Evolutionary conservation across 2,888 invertebrate genomes (phyloP), one percentile per base, ranked within the genome.

Genomic region (Drosophila yooni): DNA sequence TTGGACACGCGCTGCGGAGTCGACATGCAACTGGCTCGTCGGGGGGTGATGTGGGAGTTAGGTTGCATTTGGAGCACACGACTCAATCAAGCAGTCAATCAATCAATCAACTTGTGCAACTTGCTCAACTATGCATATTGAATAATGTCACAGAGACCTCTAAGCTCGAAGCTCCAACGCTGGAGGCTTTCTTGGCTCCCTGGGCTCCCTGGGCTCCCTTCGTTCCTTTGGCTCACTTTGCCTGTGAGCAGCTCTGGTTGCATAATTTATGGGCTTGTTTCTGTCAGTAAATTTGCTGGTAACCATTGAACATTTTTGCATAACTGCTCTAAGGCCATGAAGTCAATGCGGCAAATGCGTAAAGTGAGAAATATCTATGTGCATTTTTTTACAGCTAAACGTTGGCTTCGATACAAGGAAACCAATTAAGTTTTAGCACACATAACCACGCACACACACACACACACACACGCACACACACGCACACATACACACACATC

Each of bases 71-170:
- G 15, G 21, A 51, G 54, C 51, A 52, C 61, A 76, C 57, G 54
- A 34, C 69, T 84, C 85, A 82, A 82, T 85, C 85, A 74, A 57
- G 65, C 70, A 88, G 79, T 86, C 83, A 83, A 81, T 85, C 85
- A 88, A 86, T 89, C 89, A 83, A 77, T 66, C 70, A 81, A 84
- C 86, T 81, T 83, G 83, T 74, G 74, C 74, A 88, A 88, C 82
- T 81, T 73, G 70, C 79, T 76, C 72, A 77, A 69, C 82, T 76
- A 81, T 88, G 89, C 85, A 89, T 77, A 89, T 83, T 76, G 80
- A 84, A 77, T 77, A 64, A 75, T 80, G 89, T 89, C 89, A 79
- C 73, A 76, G 57, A 33, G 36, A 18, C 53, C 48, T 34, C 50
- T 43, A 61, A 33, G 27, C 56, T 69, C 31, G 25, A 43, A 52